These are phyloP conservation scores for Urocitellus parryii DNA, from an alignment of 2,113 vertebrate species.

Conservation along the genomic window DNA sequence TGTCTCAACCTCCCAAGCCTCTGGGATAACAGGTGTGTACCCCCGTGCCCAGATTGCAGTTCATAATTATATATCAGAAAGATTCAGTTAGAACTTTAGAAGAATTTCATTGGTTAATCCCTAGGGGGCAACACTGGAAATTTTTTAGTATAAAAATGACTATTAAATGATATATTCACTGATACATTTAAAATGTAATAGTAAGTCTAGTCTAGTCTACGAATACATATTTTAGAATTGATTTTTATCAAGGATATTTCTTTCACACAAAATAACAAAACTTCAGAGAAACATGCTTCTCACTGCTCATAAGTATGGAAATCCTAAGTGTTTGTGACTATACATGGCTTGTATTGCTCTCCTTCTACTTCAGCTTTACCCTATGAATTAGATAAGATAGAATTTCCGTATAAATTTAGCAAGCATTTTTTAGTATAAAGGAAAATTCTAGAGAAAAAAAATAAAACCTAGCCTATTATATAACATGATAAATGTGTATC, in stretches of 20 bases:
- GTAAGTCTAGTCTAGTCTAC: background rate
- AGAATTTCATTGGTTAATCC: background rate
- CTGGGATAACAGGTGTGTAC: too few species aligned
- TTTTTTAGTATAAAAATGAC: background rate
- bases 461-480: background rate
- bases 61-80: background rate
- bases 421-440: background rate
- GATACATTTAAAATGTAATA: slow-evolving; percentile 3
- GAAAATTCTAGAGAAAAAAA: background rate
- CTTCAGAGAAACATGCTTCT: background rate
- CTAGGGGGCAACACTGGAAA: background rate
- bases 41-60: background rate
- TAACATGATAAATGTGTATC: background rate
- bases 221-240: background rate
- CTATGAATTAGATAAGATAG: background rate
- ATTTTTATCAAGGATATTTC: background rate
- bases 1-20: too few species aligned
- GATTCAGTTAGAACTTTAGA: background rate
- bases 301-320: background rate
- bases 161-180: background rate
- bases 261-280: slow-evolving; percentile 30
- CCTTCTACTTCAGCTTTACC: background rate
- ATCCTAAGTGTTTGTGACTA: background rate
- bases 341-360: background rate
- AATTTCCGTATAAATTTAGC: background rate